Evolutionary conservation across 2,113 vertebrate species (phyloP), one percentile per base, ranked within the genome.

Genomic region (Phalacrocorax pelagicus): DNA sequence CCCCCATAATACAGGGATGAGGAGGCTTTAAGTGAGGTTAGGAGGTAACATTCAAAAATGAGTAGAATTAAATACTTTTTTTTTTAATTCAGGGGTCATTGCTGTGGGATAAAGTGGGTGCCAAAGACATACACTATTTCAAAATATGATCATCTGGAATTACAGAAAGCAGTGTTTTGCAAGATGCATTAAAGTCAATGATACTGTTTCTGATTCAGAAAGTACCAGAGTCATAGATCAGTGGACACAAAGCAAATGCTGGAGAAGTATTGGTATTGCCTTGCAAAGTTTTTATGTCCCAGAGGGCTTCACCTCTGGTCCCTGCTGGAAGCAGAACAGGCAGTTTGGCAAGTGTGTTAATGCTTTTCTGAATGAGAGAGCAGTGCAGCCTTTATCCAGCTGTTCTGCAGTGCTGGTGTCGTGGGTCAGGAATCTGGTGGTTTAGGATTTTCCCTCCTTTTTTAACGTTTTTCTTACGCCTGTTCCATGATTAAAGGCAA

Each of bases 401-500:
- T 89, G 11, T 46, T 67, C 27, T 40, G 40, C 15, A 42, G 59
- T 23, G 51, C 81, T 71, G 12, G 26, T 69, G 36, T 66, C 44
- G 38, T 59, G 38, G 12, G 12, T 71, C 26, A 46, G 62, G 21
- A 90, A 36, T 30, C 19, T 51, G 51, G 16, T 57, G 9, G 13
- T 69, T 63, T 82, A 26, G 26, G 26, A 11, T 1, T 4, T 26
- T 42, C 23, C 20, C 9, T 6, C 15, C 7, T 7, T 69, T 40
- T 59, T 44, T 59, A 18, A 2, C 10, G 7, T 20, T 44, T 70
- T 75, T 51, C 40, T 88, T 36, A 62, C 9, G 7, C n/a, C 52
- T 42, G 8, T 86, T 74, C 81, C 51, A 32, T 49, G 49, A 58
- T 65, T 88, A 52, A 95, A 99, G 99, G 87, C 97, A 98, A 78